Evolutionary conservation across 2,797 vertebrate genomes (phyloP).

Genomic region (Enteromius radiatus): DNA sequence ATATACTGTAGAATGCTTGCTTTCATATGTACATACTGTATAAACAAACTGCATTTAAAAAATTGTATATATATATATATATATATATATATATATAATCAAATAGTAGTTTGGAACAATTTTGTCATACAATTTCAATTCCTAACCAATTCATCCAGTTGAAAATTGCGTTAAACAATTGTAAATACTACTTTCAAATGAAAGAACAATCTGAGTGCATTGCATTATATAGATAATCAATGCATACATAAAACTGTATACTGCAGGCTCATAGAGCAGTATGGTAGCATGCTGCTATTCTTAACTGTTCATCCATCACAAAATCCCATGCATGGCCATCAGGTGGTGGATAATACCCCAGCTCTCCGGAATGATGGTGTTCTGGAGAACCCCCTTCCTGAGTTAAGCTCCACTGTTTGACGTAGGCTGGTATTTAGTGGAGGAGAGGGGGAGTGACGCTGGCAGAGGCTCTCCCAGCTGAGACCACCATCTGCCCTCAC

Average conservation of each 20-base stretch:
- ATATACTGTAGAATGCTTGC: background rate
- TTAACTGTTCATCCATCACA: slow-evolving; percentile 8
- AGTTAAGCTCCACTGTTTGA: slow-evolving; percentile 67
- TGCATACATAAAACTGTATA: background rate
- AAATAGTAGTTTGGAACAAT: background rate
- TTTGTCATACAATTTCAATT: background rate
- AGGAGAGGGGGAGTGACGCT: slow-evolving; percentile 69
- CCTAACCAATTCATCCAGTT: background rate
- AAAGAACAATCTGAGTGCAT: too few relatives aligned
- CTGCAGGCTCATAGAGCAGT: background rate
- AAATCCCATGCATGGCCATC: slow-evolving; percentile 3
- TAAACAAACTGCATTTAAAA: background rate
- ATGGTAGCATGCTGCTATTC: slow-evolving; percentile 2
- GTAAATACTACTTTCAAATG: background rate
- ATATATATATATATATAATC: background rate
- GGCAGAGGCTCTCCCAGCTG: slow-evolving; percentile 72
- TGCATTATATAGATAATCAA: background rate
- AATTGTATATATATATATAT: background rate
- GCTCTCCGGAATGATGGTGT: slow-evolving; percentile 49
- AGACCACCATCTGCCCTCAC: slow-evolving; percentile 64
- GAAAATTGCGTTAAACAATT: background rate
- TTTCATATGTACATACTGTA: background rate
- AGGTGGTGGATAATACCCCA: slow-evolving; percentile 27
- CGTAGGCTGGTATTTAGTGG: slow-evolving; percentile 74
- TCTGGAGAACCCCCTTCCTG: slow-evolving; percentile 57